phyloP scores from a whole-genome alignment of 2,797 vertebrate genomes.

The Siniperca undulata region DNA sequence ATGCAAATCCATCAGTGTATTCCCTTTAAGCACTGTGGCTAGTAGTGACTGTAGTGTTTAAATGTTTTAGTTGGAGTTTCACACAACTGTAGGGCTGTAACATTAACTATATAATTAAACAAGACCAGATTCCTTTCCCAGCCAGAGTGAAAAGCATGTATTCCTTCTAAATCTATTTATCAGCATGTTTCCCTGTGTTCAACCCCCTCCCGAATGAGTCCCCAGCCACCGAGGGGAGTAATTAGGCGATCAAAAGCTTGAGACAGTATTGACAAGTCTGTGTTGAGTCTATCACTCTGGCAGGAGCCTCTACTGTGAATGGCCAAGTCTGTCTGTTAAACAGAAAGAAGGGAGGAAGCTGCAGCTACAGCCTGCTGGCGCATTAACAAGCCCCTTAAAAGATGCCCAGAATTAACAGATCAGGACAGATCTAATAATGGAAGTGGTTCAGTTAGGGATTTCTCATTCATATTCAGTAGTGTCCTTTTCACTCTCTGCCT shows the following conservation, averaged over 20 bases:
- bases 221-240: slow-evolving; percentile 70
- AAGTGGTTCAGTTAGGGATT: slow-evolving; percentile 65
- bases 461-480: slow-evolving; percentile 65
- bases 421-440: slow-evolving; percentile 77
- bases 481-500: slow-evolving; percentile 48
- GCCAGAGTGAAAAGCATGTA: slow-evolving; percentile 43
- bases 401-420: slow-evolving; percentile 80
- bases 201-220: slow-evolving; percentile 57
- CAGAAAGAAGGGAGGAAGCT: slow-evolving; percentile 51
- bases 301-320: slow-evolving; percentile 57
- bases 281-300: slow-evolving; percentile 78
- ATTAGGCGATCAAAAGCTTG: slow-evolving; percentile 78
- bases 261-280: slow-evolving; percentile 77
- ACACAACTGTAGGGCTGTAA: slow-evolving; percentile 28
- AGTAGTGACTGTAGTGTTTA: slow-evolving; percentile 15
- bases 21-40: slow-evolving; percentile 29
- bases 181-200: slow-evolving; percentile 57
- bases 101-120: slow-evolving; percentile 58
- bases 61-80: slow-evolving; percentile 17
- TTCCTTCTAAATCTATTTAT: slow-evolving; percentile 64
- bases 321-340: slow-evolving; percentile 73
- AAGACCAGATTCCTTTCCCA: slow-evolving; percentile 20
- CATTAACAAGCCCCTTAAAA: slow-evolving; percentile 72
- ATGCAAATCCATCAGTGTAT: slow-evolving; percentile 47
- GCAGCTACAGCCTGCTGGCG: slow-evolving; percentile 67